phyloP scores from a whole-genome alignment of 2,113 vertebrate species.

The Carollia perspicillata region DNA sequence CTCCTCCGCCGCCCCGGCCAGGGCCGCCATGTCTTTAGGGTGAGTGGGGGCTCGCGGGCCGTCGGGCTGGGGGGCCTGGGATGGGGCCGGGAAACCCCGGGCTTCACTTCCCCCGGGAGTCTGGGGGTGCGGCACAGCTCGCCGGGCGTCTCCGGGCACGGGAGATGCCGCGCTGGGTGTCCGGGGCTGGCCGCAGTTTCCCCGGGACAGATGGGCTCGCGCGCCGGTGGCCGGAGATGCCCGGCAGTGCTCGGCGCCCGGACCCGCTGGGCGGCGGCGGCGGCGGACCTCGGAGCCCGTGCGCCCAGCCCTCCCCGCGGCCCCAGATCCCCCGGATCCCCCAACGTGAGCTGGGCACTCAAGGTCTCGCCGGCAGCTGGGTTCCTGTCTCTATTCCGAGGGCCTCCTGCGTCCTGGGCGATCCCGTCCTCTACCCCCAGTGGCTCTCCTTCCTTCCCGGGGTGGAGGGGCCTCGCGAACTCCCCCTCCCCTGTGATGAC shows the following conservation, averaged over 20 bases:
- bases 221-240: not conserved
- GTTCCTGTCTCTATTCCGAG: rapidly evolving
- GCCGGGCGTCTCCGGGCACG: not conserved
- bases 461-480: rapidly evolving
- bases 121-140: not conserved
- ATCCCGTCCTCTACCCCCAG: not conserved
- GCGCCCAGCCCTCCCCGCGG: not conserved
- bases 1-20: slow-evolving; percentile 14
- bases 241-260: not conserved
- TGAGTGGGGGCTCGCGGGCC: slow-evolving; percentile 68
- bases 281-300: no score
- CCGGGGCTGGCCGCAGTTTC: not conserved
- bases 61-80: not conserved
- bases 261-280: not conserved
- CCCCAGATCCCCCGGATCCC: not conserved
- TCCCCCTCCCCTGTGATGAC: not conserved
- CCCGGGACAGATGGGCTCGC: rapidly evolving
- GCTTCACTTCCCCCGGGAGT: not conserved
- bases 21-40: slow-evolving; percentile 82
- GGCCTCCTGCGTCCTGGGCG: not conserved
- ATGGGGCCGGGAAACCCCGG: not conserved
- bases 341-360: not conserved
- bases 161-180: not conserved
- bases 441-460: no score
- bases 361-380: not conserved